A percentile compares a stretch with the other conserved stretches of the same genome.
phyloP scores from a whole-genome alignment of 2,888 invertebrate species.

The Pseudococcus jackbeardsleyi region DNA sequence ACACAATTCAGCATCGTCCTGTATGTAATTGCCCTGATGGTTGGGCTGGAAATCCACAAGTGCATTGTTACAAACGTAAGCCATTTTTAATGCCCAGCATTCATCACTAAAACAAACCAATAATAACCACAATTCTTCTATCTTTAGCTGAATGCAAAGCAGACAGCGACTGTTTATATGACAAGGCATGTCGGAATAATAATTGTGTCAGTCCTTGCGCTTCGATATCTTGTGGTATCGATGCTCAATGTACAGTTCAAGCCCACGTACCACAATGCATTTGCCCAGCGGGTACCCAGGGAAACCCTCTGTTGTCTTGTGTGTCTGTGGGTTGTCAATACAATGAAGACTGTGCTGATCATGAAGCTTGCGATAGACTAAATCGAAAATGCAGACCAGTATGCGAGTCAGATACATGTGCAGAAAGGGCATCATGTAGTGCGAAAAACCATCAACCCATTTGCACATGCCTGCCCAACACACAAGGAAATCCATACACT shows the following conservation, averaged over 20 bases:
- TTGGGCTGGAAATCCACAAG: slow-evolving; percentile 89
- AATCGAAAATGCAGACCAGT: slow-evolving; percentile 87
- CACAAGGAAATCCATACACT: slow-evolving; percentile 83
- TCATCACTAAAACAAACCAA: not conserved
- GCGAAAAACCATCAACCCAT: slow-evolving; percentile 82
- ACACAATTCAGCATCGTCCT: slow-evolving; percentile 82
- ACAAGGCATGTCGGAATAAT: slow-evolving; percentile 83
- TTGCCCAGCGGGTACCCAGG: slow-evolving; percentile 81
- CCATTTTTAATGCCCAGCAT: slow-evolving; percentile 65
- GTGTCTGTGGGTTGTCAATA: slow-evolving; percentile 87
- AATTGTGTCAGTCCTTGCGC: slow-evolving; percentile 86
- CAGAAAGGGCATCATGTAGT: slow-evolving; percentile 81
- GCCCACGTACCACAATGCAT: slow-evolving; percentile 85
- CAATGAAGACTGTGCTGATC: slow-evolving; percentile 88
- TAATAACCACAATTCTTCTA: not conserved
- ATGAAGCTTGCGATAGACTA: slow-evolving; percentile 86
- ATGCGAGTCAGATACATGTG: slow-evolving; percentile 86
- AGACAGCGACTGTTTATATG: slow-evolving; percentile 86
- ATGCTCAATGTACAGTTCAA: slow-evolving; percentile 81
- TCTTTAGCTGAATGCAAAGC: slow-evolving; percentile 79
- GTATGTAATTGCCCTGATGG: slow-evolving; percentile 87
- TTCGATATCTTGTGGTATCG: slow-evolving; percentile 81
- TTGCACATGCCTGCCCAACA: slow-evolving; percentile 83
- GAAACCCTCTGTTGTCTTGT: slow-evolving; percentile 76
- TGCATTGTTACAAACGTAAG: slow-evolving; percentile 89